Base-by-base conservation (phyloP, 2,888 invertebrate genomes). In the Oxyteleia sp. region DNA sequence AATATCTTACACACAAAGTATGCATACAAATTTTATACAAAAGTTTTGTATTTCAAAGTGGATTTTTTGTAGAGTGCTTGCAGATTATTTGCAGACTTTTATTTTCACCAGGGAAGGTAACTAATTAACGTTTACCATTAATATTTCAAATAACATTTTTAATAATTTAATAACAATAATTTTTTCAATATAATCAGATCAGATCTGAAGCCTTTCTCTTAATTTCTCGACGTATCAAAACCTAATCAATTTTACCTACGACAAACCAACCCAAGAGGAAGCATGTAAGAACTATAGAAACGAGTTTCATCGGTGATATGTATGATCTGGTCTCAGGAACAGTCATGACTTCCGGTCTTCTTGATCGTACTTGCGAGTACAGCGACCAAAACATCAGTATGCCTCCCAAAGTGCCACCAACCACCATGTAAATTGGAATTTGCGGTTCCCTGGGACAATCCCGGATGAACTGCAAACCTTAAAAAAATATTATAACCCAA, bases 381-480 rank as follows among this genome's bases (percentile, higher is more conserved):
- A 92, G 86, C 4, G 90, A 89, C 89, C 93, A 90, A 41, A 90
- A 88, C 91, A 97, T 95, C 84, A 96, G 96, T 1, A 96, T 94
- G 13, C 96, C 94, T 0, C 97, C 97, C 10, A 96, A 95, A 8
- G 95, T 95, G 0, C 97, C 97, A 0, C 97, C 97, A n/a, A 97
- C 96, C 74, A 97, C 95, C 95, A 97, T 96, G 94, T 97, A 97
- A 23, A 97, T 95, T 0, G 97, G 97, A 84, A 97, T 95, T 80
- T 96, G 95, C 0, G 96, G 96, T 93, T 97, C 96, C 51, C 95
- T 95, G 0, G 97, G 97, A 87, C 97, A 97, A 91, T 97, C 97
- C 16, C 96, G 95, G 78, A 96, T 95, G 93, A 96, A 97, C 90
- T 97, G 96, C 61, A 97, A 95, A 85, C 97, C 97, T 97, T 94